phyloP scores from a whole-genome alignment of 2,113 vertebrate genomes.

The Corvus moneduloides region DNA sequence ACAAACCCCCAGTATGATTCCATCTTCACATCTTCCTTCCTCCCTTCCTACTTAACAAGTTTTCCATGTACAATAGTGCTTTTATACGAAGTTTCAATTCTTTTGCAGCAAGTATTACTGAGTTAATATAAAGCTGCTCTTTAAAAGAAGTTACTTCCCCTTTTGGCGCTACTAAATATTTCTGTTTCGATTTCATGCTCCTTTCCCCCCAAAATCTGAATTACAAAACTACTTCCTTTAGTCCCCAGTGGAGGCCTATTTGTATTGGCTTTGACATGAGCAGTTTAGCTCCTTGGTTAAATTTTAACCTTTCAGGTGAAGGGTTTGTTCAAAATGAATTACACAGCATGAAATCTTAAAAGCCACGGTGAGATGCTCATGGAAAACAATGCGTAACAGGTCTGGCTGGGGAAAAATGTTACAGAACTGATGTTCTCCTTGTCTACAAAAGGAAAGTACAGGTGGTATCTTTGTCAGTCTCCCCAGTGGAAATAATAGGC shows the following conservation, averaged over 20 bases:
- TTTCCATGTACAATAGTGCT: not conserved
- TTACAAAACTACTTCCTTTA: not conserved
- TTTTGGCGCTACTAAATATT: conserved; percentile 36
- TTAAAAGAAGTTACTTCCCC: conserved; percentile 3
- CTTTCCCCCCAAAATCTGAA: not conserved
- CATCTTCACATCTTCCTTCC: not conserved
- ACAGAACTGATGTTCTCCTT: not conserved
- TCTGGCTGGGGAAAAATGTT: not conserved
- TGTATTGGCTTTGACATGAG: conserved; percentile 46
- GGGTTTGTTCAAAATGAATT: conserved; percentile 8
- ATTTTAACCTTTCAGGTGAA: conserved; percentile 28
- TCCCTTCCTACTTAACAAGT: not conserved
- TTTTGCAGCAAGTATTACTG: not conserved
- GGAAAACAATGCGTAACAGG: not conserved
- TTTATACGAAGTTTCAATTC: not conserved
- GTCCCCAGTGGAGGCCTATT: not conserved
- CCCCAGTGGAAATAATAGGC: not conserved
- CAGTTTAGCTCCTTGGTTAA: conserved; percentile 1
- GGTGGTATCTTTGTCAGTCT: not conserved
- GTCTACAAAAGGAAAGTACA: not conserved
- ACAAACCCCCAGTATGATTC: not conserved
- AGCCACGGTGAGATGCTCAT: not conserved
- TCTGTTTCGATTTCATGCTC: not conserved
- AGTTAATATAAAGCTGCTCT: not conserved
- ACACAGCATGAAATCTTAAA: conserved; percentile 2